Evolutionary conservation across 2,888 invertebrate genomes (phyloP).

Genomic region (Keiferia lycopersicella): DNA sequence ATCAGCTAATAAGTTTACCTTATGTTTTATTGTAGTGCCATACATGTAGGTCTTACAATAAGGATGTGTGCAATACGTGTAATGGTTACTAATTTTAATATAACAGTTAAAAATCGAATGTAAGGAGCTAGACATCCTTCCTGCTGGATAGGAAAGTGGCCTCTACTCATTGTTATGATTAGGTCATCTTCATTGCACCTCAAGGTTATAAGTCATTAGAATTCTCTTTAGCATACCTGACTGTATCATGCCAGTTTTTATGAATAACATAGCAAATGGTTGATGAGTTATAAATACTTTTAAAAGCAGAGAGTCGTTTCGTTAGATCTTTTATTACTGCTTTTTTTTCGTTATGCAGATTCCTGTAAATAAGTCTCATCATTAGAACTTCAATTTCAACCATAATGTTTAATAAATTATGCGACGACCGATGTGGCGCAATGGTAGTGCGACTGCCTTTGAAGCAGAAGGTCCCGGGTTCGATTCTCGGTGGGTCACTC

Average conservation of each 20-base stretch:
- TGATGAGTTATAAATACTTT: background rate
- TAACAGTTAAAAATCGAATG: background rate
- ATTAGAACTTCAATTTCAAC: no score
- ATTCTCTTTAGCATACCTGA: background rate
- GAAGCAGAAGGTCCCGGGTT: no score
- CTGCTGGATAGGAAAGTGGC: background rate
- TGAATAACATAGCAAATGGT: background rate
- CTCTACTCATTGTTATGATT: conserved; percentile 14
- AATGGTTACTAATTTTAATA: background rate
- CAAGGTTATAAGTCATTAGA: conserved; percentile 1
- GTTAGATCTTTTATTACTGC: no score
- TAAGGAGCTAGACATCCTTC: background rate
- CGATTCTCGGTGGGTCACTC: no score
- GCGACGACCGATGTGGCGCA: no score
- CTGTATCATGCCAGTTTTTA: background rate
- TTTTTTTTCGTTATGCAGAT: no score
- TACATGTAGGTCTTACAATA: background rate
- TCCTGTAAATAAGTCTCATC: no score
- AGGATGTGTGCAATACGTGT: conserved; percentile 20
- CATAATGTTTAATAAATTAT: no score
- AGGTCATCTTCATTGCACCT: conserved; percentile 15
- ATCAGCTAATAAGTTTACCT: conserved; percentile 8
- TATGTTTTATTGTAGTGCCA: conserved; percentile 1
- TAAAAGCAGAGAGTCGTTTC: no score
- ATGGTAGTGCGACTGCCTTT: no score